Evolutionary conservation across 2,797 vertebrate species (phyloP).

Genomic region (Sebastes dallii): DNA sequence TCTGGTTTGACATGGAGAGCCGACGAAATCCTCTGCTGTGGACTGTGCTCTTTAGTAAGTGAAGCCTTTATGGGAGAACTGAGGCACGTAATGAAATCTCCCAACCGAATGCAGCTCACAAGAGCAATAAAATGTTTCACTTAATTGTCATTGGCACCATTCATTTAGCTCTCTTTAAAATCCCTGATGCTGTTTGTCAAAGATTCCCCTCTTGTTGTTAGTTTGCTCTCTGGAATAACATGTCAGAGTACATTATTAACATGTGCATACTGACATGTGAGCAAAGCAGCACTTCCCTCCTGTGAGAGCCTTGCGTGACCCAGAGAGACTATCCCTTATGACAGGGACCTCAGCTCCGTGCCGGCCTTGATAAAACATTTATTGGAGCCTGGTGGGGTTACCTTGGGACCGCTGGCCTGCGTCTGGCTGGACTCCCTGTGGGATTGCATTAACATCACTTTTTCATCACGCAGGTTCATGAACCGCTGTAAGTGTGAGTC

Average conservation of each 20-base stretch:
- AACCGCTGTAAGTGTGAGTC: constrained; percentile 20
- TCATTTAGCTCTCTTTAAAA: constrained; percentile 4
- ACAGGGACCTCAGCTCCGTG: constrained; percentile 25
- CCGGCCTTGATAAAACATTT: constrained; percentile 66
- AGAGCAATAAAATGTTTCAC: constrained; percentile 7
- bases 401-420: constrained; percentile 53
- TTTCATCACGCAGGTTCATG: constrained; percentile 48
- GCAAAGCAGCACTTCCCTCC: neutral
- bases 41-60: constrained; percentile 34
- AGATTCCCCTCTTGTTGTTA: neutral
- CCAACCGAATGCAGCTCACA: constrained; percentile 29
- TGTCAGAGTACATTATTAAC: neutral
- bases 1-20: constrained; percentile 39
- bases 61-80: constrained; percentile 52
- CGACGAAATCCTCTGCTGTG: constrained; percentile 42
- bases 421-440: constrained; percentile 24
- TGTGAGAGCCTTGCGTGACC: constrained; percentile 21
- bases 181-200: neutral
- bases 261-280: neutral
- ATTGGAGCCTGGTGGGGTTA: constrained; percentile 58
- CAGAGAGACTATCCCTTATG: constrained; percentile 37
- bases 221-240: neutral
- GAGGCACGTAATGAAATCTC: constrained; percentile 54
- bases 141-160: constrained; percentile 12
- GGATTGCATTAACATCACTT: constrained; percentile 61